These are phyloP conservation scores for Temnothorax ravouxi DNA, from an alignment of 2,888 invertebrate genomes.

Conservation along the genomic window DNA sequence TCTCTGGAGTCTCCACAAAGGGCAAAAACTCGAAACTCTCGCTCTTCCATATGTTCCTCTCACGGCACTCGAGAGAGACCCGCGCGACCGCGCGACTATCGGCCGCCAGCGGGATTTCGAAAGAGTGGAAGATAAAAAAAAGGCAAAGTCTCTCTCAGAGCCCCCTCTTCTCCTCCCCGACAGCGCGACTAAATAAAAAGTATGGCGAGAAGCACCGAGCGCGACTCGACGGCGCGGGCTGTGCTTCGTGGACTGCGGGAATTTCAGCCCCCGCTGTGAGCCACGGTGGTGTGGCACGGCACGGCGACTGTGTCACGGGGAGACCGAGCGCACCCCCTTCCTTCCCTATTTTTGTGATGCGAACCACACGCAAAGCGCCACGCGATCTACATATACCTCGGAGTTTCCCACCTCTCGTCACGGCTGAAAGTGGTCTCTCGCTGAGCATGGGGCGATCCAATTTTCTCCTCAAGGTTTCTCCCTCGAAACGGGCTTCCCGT, in stretches of 20 bases:
- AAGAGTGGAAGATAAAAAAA: slow-evolving; percentile 61
- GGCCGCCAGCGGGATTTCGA: slow-evolving; percentile 46
- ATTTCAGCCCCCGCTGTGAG: slow-evolving; percentile 79
- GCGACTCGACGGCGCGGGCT: slow-evolving; percentile 48
- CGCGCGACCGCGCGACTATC: slow-evolving; percentile 61
- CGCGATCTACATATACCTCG: slow-evolving; percentile 63
- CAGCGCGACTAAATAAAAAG: slow-evolving; percentile 81
- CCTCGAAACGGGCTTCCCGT: slow-evolving; percentile 34
- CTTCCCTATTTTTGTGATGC: slow-evolving; percentile 71
- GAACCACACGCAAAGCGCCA: slow-evolving; percentile 76
- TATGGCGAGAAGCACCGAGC: slow-evolving; percentile 68
- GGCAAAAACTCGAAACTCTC: not conserved
- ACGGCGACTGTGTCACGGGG: slow-evolving; percentile 24
- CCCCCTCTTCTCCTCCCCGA: slow-evolving; percentile 74
- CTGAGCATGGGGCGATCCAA: slow-evolving; percentile 43
- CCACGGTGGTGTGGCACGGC: slow-evolving; percentile 32
- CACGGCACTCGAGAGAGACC: slow-evolving; percentile 79
- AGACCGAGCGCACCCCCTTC: slow-evolving; percentile 60
- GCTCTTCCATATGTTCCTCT: slow-evolving; percentile 67
- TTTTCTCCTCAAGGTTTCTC: slow-evolving; percentile 45
- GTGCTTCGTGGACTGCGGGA: slow-evolving; percentile 66
- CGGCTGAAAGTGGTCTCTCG: slow-evolving; percentile 55
- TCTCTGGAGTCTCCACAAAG: not conserved
- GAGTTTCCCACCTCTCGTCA: slow-evolving; percentile 44
- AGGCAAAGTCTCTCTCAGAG: slow-evolving; percentile 64